Evolutionary conservation across 2,888 invertebrate species (phyloP).

Genomic region (Brassicogethes aeneus): DNA sequence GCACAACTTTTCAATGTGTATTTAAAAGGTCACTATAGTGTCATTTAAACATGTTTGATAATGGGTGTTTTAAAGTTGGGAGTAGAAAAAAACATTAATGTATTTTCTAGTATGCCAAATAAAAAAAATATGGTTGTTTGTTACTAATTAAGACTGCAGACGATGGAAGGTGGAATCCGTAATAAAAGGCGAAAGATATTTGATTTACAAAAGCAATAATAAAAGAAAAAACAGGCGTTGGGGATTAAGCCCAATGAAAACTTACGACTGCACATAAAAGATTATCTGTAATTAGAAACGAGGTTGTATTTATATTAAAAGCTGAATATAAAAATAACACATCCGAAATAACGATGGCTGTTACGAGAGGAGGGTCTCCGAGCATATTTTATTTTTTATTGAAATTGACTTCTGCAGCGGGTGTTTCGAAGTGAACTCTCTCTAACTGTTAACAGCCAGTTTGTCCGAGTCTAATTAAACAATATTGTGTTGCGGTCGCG

Average conservation of each 20-base stretch:
- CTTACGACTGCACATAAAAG: background rate
- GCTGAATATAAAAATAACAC: constrained; percentile 13
- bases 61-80: no score
- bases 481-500: constrained; percentile 24
- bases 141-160: no score
- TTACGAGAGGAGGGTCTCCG: constrained; percentile 11
- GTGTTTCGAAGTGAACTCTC: constrained; percentile 12
- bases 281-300: background rate
- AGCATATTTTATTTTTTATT: constrained; percentile 25
- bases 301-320: constrained; percentile 14
- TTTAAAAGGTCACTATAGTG: no score
- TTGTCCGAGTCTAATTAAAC: constrained; percentile 27
- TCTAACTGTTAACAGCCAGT: constrained; percentile 17
- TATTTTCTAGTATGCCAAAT: no score
- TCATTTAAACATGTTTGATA: no score
- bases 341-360: constrained; percentile 16
- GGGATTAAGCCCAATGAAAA: background rate
- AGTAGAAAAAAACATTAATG: no score
- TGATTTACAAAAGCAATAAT: background rate
- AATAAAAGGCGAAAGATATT: background rate
- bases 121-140: no score
- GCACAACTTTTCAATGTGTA: no score
- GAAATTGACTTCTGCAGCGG: constrained; percentile 23
- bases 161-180: background rate
- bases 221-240: background rate